A percentile compares a stretch with the other conserved stretches of the same genome.
These are phyloP conservation scores for Anguilla rostrata DNA, from an alignment of 2,113 vertebrate genomes.

Conservation along the genomic window DNA sequence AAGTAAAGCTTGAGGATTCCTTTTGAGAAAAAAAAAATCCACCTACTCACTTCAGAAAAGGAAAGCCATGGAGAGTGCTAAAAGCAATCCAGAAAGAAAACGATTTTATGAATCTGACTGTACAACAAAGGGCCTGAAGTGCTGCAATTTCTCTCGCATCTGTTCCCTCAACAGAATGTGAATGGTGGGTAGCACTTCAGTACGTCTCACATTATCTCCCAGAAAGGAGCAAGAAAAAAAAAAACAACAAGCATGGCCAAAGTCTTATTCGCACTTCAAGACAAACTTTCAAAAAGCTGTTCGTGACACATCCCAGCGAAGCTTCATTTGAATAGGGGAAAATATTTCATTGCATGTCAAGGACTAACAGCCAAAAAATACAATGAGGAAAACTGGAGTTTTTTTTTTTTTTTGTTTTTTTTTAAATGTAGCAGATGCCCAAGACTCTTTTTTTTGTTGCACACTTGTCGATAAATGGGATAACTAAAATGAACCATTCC, in stretches of 20 bases:
- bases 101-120: neutral
- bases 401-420: neutral
- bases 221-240: neutral
- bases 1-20: neutral
- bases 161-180: neutral
- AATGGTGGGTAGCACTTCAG: neutral
- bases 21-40: neutral
- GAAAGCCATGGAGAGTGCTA: neutral
- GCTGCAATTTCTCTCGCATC: conserved; percentile 14
- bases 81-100: neutral
- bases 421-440: conserved; percentile 10
- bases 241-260: neutral
- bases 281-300: neutral
- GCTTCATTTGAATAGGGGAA: neutral
- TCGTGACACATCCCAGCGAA: neutral
- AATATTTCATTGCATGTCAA: neutral
- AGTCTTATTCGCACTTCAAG: neutral
- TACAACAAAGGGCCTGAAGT: conserved; percentile 17
- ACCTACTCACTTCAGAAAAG: neutral
- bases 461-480: conserved; percentile 26
- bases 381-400: neutral
- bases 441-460: conserved; percentile 14
- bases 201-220: neutral
- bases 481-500: conserved; percentile 30
- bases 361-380: conserved; percentile 4